Percentiles rank a stretch among this genome's conserved stretches.
Evolutionary conservation across 2,888 invertebrate species (phyloP).

Genomic region (Eristalis tenax): DNA sequence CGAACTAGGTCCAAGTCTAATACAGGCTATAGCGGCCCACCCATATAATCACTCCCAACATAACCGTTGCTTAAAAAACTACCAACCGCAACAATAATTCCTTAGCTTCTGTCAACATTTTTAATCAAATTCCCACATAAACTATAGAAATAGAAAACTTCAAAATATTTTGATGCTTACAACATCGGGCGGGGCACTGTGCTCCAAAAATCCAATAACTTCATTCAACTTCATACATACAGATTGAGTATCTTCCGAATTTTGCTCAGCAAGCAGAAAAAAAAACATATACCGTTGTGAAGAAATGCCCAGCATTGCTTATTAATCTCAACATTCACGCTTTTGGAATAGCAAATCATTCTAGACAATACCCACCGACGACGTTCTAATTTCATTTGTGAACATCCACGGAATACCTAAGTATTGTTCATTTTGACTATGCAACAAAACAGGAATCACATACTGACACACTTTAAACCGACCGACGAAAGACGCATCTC

Average conservation of each 20-base stretch:
- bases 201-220: not conserved
- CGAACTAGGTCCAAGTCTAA: no score
- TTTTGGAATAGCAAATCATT: slow-evolving; percentile 15
- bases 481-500: slow-evolving; percentile 40
- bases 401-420: slow-evolving; percentile 55
- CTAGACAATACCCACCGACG: slow-evolving; percentile 3
- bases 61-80: no score
- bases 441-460: not conserved
- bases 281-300: not conserved
- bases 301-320: slow-evolving; percentile 26
- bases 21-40: no score
- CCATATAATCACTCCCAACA: no score
- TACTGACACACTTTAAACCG: not conserved
- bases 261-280: not conserved
- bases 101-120: not conserved
- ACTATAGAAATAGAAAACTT: not conserved
- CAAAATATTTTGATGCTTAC: not conserved
- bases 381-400: slow-evolving; percentile 53
- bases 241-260: not conserved
- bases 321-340: slow-evolving; percentile 23
- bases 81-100: no score
- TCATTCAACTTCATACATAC: not conserved
- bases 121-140: not conserved
- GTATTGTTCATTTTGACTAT: slow-evolving; percentile 9
- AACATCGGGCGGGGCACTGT: not conserved